These are phyloP conservation scores for Melopsittacus undulatus DNA, from an alignment of 2,797 vertebrate species.

Conservation along the genomic window DNA sequence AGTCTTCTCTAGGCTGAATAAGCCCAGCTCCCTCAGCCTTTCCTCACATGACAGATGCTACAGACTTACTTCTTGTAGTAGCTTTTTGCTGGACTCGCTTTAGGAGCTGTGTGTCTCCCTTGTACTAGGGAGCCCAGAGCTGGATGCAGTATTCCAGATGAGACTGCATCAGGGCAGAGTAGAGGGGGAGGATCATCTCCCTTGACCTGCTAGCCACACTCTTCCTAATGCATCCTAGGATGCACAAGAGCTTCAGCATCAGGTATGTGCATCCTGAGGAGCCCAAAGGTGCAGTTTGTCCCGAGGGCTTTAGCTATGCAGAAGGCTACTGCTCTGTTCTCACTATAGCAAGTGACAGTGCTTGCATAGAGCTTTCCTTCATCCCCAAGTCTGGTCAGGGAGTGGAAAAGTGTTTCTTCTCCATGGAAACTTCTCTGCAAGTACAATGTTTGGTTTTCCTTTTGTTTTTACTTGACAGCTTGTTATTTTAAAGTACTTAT, in stretches of 20 bases:
- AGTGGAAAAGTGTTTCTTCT: neutral
- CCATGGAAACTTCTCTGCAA: neutral
- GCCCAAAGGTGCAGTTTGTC: neutral
- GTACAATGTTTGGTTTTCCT: neutral
- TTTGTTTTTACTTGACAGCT: neutral
- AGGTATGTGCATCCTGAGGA: accelerated
- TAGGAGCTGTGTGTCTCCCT: neutral
- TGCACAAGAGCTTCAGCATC: neutral
- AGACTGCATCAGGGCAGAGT: neutral
- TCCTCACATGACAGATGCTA: neutral
- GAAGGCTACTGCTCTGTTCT: accelerated
- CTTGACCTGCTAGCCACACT: neutral
- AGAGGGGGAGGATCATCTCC: neutral
- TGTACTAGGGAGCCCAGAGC: neutral
- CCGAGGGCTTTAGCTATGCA: accelerated
- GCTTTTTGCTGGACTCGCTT: neutral
- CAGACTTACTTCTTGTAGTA: neutral
- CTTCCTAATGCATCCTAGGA: neutral
- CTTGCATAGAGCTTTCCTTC: neutral
- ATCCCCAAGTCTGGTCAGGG: accelerated
- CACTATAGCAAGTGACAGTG: accelerated
- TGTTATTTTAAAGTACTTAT: neutral
- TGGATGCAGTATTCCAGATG: neutral
- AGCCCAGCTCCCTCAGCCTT: neutral
- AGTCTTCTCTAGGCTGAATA: neutral